These are phyloP conservation scores for Procavia capensis DNA, from an alignment of 2,113 vertebrate genomes.

Conservation along the genomic window DNA sequence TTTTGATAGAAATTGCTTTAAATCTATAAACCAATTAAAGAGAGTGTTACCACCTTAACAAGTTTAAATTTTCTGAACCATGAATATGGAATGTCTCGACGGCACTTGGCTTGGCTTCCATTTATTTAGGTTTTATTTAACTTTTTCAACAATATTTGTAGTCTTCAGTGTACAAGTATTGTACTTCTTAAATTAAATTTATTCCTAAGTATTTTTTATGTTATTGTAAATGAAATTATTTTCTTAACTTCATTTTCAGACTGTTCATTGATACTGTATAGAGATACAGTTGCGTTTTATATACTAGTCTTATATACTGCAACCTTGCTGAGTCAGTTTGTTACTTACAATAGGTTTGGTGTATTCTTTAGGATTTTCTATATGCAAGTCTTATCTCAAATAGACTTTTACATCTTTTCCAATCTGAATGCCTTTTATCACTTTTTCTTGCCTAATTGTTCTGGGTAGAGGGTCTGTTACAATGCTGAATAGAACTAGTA, in stretches of 20 bases:
- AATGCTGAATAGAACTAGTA: neutral
- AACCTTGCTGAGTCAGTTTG: neutral
- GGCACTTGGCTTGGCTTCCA: too few species aligned
- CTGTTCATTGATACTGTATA: neutral
- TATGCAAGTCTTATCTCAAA: neutral
- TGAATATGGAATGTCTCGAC: neutral
- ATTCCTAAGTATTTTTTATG: constrained; percentile 3
- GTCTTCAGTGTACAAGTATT: neutral
- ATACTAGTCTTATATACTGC: neutral
- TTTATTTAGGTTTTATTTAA: constrained; percentile 15
- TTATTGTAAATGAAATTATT: neutral
- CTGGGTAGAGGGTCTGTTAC: neutral
- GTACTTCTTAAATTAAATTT: neutral
- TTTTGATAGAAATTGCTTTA: neutral
- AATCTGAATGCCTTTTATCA: neutral
- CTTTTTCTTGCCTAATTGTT: neutral
- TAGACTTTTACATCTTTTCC: neutral
- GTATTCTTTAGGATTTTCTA: neutral
- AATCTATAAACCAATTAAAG: neutral
- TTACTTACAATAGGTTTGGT: neutral
- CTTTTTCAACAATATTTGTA: neutral
- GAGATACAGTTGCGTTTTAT: neutral
- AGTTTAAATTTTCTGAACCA: neutral
- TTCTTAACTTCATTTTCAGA: neutral
- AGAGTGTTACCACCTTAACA: neutral